Base-by-base conservation (phyloP, 1,140 invertebrate species). In the Heliconius congener region DNA sequence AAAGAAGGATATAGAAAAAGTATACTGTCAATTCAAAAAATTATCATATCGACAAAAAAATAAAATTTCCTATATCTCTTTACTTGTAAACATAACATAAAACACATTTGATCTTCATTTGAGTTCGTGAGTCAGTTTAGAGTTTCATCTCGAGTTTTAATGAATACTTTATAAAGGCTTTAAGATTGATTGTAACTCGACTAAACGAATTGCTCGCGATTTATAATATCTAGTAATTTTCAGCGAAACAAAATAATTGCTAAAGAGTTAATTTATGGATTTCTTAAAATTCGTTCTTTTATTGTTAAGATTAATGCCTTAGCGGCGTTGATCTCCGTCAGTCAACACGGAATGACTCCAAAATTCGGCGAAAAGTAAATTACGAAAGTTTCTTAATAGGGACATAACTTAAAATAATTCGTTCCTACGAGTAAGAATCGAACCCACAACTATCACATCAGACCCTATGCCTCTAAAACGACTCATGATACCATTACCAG, bases 131-230 rank as follows among this genome's bases (percentile, higher is more conserved):
- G 60, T 71, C 27, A 71, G 60, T 71, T 71, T 76, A 39, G 60
- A 76, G 66, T 60, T 70, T 76, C 75, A 46, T 70, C 4, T 9
- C 39, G 75, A 71, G 60, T 71, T 76, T 76, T 76, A 71, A 76
- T 60, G 60, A 76, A 27, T 76, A 76, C 66, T 76, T 76, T 71
- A 70, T 76, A 66, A 76, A 39, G 46, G 75, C 39, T 42, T 39
- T n/a, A n/a, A 34, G 75, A 76, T 52, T 27, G 30, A 76, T 75
- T 66, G 55, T 66, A 37, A 34, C n/a, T 57, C 50, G 30, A 55
- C 27, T 55, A 74, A 74, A 55, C 13, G 18, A 55, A 74, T 74
- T 30, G 50, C 13, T 74, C 0, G 34, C 60, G 27, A 66, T 66
- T 66, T 66, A 66, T 66, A 30, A 66, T 66, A 34, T 34, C 34